Percentiles rank a stretch among this genome's conserved stretches.
These are phyloP conservation scores for Pygoscelis adeliae DNA, from an alignment of 2,113 vertebrate genomes.

Conservation along the genomic window DNA sequence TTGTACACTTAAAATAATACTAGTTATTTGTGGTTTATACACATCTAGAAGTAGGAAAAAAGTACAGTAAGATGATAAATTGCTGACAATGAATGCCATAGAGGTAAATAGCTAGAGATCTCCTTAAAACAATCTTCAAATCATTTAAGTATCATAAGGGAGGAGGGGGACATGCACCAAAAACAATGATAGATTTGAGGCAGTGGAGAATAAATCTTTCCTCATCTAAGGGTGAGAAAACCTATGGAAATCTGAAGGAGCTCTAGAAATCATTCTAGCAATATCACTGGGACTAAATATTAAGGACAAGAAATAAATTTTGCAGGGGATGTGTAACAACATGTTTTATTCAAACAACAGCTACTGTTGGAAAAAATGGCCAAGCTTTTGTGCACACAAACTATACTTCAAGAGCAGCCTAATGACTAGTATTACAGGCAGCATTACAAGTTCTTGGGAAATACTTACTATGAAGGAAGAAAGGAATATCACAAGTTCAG, in stretches of 20 bases:
- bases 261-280: neutral
- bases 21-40: neutral
- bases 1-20: neutral
- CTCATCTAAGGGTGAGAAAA: neutral
- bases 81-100: neutral
- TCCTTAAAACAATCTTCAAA: neutral
- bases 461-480: neutral
- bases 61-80: neutral
- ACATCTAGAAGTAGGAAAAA: neutral
- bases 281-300: neutral
- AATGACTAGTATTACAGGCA: neutral
- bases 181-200: neutral
- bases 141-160: neutral
- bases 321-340: neutral
- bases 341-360: slow-evolving; percentile 21
- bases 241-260: neutral
- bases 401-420: neutral
- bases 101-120: neutral
- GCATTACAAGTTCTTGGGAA: slow-evolving; percentile 6
- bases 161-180: neutral
- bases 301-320: neutral
- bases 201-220: neutral
- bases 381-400: slow-evolving; percentile 20
- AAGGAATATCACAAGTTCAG: slow-evolving; percentile 23
- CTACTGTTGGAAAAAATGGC: neutral